Percentiles rank a stretch among this genome's conserved stretches.
Evolutionary conservation across 2,797 vertebrate genomes (phyloP).

Genomic region (Acipenser oxyrinchus): DNA sequence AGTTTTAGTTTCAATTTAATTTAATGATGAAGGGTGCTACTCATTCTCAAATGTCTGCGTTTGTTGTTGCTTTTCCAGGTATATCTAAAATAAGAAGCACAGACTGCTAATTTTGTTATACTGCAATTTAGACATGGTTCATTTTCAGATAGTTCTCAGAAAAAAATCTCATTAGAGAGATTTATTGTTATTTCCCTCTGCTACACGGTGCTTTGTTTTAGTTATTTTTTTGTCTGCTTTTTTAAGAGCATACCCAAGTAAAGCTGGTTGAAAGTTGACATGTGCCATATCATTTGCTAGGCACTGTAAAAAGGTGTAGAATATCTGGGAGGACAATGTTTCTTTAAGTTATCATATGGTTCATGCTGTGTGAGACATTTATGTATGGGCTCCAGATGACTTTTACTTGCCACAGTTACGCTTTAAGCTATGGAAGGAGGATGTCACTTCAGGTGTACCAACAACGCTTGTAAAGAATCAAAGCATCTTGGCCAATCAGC

Average conservation of each 20-base stretch:
- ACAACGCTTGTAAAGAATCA: slow-evolving; percentile 37
- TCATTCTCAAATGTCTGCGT: too few species aligned
- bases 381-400: slow-evolving; percentile 61
- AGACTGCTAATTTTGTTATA: too few species aligned
- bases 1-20: too few species aligned
- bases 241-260: slow-evolving; percentile 14
- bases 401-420: slow-evolving; percentile 52
- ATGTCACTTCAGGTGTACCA: slow-evolving; percentile 61
- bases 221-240: too few species aligned
- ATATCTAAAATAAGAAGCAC: too few species aligned
- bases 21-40: too few species aligned
- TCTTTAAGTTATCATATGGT: slow-evolving; percentile 51
- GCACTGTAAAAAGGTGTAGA: slow-evolving; percentile 44
- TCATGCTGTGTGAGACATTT: slow-evolving; percentile 49
- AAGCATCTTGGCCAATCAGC: slow-evolving; percentile 47
- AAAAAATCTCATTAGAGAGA: too few species aligned
- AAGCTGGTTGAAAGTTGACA: slow-evolving; percentile 47
- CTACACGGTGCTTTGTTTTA: too few species aligned
- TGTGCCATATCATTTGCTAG: slow-evolving; percentile 63
- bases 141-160: too few species aligned
- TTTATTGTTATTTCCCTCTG: too few species aligned
- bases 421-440: slow-evolving; percentile 56
- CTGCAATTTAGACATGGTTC: too few species aligned
- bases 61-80: too few species aligned
- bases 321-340: slow-evolving; percentile 51